phyloP scores from a whole-genome alignment of 2,888 invertebrate genomes.

The Lasioglossum marginatum region DNA sequence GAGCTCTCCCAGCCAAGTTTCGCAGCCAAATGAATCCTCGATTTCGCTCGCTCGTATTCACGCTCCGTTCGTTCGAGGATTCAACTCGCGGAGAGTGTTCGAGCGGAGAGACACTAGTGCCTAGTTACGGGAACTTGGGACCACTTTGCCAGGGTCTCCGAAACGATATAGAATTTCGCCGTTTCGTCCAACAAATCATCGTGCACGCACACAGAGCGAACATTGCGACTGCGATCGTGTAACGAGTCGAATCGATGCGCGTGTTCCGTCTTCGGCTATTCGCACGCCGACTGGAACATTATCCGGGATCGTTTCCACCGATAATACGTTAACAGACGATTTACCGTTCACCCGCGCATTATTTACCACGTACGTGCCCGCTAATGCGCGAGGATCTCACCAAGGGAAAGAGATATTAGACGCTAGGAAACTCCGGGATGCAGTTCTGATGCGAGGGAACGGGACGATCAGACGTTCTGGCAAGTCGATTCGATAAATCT shows the following conservation, averaged over 20 bases:
- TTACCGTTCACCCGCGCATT: constrained; percentile 67
- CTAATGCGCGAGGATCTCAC: constrained; percentile 34
- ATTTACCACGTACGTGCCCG: constrained; percentile 61
- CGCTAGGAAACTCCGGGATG: constrained; percentile 64
- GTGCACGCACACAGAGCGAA: constrained; percentile 14
- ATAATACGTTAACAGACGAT: constrained; percentile 74
- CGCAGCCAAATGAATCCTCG: not conserved
- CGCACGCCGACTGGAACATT: constrained; percentile 51
- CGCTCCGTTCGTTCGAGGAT: not conserved
- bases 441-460: constrained; percentile 50
- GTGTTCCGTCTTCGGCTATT: constrained; percentile 37
- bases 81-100: not conserved
- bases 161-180: constrained; percentile 48
- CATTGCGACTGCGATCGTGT: constrained; percentile 39
- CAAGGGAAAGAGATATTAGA: constrained; percentile 44
- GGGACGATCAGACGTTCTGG: constrained; percentile 27
- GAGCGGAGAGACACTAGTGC: not conserved
- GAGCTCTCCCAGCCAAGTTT: not conserved
- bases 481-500: constrained; percentile 61
- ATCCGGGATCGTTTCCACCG: constrained; percentile 60
- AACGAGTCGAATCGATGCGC: constrained; percentile 57
- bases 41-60: not conserved
- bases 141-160: not conserved
- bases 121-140: constrained; percentile 25
- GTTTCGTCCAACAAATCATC: constrained; percentile 49